These are phyloP conservation scores for Nephrotoma appendiculata DNA, from an alignment of 2,888 invertebrate species.

Conservation along the genomic window DNA sequence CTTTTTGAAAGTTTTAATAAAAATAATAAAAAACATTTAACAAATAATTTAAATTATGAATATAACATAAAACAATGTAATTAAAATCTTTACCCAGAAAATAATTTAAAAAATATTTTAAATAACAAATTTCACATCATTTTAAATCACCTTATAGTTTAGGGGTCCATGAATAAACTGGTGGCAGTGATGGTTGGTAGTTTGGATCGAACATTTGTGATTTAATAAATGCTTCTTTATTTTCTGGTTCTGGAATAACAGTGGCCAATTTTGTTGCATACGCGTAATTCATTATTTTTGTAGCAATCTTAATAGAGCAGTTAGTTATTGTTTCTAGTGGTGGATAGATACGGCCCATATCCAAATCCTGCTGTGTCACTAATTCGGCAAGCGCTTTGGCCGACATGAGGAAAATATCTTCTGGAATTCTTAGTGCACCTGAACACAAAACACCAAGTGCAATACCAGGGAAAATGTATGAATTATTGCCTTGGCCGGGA, in stretches of 20 bases:
- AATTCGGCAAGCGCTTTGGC: conserved; percentile 73
- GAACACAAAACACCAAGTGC: conserved; percentile 82
- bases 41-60: not conserved
- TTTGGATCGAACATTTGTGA: conserved; percentile 66
- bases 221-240: conserved; percentile 58
- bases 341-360: conserved; percentile 81
- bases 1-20: not conserved
- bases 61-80: not conserved
- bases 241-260: conserved; percentile 60
- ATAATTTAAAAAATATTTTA: not conserved
- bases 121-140: not conserved
- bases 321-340: conserved; percentile 68
- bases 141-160: not conserved
- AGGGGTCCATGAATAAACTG: conserved; percentile 34
- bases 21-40: not conserved
- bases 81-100: not conserved
- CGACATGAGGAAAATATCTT: conserved; percentile 82
- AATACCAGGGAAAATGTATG: conserved; percentile 94
- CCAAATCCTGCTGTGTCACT: conserved; percentile 67
- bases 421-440: conserved; percentile 77
- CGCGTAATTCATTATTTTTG: conserved; percentile 64
- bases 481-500: conserved; percentile 97
- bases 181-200: conserved; percentile 54
- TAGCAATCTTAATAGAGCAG: conserved; percentile 79
- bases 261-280: conserved; percentile 62